Evolutionary conservation across 2,888 invertebrate genomes (phyloP), one percentile per base, ranked within the genome.

Genomic region (Acheta domesticus): DNA sequence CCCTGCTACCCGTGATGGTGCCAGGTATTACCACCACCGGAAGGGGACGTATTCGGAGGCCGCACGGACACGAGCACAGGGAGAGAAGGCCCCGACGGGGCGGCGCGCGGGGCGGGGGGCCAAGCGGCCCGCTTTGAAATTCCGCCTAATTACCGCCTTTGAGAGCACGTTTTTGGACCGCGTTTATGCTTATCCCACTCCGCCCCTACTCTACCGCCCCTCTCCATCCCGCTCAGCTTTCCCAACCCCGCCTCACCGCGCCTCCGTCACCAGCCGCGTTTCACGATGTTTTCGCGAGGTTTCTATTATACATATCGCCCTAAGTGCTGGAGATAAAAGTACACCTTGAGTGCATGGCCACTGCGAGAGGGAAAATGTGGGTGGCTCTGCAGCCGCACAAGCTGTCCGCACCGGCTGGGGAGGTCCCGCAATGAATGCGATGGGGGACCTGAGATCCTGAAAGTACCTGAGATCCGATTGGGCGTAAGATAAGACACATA

Each of bases 201-300:
- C 62, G 8, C 14, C 62, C 16, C 62, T 5, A 3, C 11, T 16
- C 36, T 36, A 8, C 36, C 11, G 8, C 36, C 36, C 8, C 8
- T 1, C 8, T 36, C 36, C 36, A 8, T 36, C 36, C 36, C 8
- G 62, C 62, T 1, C 36, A 4, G 62, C 62, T 19, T n/a, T 62
- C 3, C 8, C 62, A 62, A 62, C 62, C 12, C 62, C n/a, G 62
- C 62, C 62, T 36, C 36, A 5, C 36, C 36, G 36, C 36, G 8
- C 8, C 36, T 36, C 36, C 36, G 36, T 8, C 36, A 36, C 36
- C 36, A 8, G 62, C 62, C 62, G 62, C 62, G n/a, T 62, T 62
- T 62, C 62, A 62, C 62, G 62, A 62, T 62, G 62, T 62, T 62
- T 62, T 62, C 62, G 62, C 62, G 62, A n/a, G 36, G 62, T 19